phyloP scores from a whole-genome alignment of 2,797 vertebrate genomes.

The Ctenopoma kingsleyae region DNA sequence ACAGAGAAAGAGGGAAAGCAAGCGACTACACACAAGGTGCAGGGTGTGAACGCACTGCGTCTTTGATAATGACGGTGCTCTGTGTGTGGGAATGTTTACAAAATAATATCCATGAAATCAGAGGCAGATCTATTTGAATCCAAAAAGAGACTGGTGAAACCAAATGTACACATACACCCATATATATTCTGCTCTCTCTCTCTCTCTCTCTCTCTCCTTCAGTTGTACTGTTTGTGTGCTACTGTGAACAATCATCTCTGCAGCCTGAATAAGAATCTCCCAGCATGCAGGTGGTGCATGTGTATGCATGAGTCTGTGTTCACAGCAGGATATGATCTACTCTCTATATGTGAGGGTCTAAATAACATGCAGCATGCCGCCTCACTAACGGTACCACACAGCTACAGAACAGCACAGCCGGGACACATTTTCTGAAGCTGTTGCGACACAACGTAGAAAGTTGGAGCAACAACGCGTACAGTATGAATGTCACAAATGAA shows the following conservation, averaged over 20 bases:
- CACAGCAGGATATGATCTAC: slow-evolving; percentile 65
- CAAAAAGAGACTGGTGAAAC: slow-evolving; percentile 9
- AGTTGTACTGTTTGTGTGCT: neutral
- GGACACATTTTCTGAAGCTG: slow-evolving; percentile 3
- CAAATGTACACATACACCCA: slow-evolving; percentile 31
- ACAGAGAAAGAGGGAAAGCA: slow-evolving; percentile 8
- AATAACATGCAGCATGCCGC: slow-evolving; percentile 49
- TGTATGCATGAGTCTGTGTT: slow-evolving; percentile 64
- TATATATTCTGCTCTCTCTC: slow-evolving; percentile 19
- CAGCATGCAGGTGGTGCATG: slow-evolving; percentile 57
- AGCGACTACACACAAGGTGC: slow-evolving; percentile 22
- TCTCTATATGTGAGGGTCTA: slow-evolving; percentile 48
- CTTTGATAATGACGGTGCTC: slow-evolving; percentile 41
- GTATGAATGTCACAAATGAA: neutral
- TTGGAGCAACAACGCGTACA: neutral
- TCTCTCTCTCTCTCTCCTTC: slow-evolving; percentile 13
- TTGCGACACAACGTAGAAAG: neutral
- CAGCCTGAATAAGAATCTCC: slow-evolving; percentile 56
- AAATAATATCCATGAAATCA: slow-evolving; percentile 30
- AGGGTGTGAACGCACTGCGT: slow-evolving; percentile 17
- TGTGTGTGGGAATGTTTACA: slow-evolving; percentile 29
- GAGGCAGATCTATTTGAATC: slow-evolving; percentile 18
- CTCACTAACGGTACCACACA: slow-evolving; percentile 30
- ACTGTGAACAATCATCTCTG: slow-evolving; percentile 52
- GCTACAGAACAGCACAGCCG: slow-evolving; percentile 16